A percentile compares a stretch with the other conserved stretches of the same genome.
These are phyloP conservation scores for Pseudomyrmex concolor DNA, from an alignment of 1,140 invertebrate species.

Conservation along the genomic window DNA sequence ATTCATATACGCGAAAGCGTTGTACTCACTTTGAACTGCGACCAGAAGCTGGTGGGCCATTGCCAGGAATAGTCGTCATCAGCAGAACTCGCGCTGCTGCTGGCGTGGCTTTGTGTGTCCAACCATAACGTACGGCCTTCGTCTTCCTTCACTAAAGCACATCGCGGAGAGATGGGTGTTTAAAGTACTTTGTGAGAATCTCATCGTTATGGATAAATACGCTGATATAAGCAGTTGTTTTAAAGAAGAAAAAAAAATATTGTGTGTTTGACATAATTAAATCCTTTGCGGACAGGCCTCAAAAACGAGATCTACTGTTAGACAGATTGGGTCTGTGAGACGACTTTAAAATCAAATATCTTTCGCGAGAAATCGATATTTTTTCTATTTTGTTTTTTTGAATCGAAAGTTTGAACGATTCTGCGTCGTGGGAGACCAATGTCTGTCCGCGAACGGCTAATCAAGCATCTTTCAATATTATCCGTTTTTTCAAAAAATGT, in stretches of 20 bases:
- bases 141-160: constrained; percentile 86
- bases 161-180: not conserved
- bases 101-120: constrained; percentile 90
- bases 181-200: constrained; percentile 9
- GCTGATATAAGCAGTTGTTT: not conserved
- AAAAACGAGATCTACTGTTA: no score
- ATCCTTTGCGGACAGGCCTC: no score
- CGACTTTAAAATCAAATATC: no score
- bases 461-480: not conserved
- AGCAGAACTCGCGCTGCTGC: constrained; percentile 86
- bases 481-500: constrained; percentile 5
- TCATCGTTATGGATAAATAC: constrained; percentile 6
- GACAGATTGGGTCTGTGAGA: no score
- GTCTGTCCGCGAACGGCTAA: no score
- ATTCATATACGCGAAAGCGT: constrained; percentile 21
- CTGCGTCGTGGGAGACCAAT: no score
- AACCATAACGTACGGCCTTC: constrained; percentile 90
- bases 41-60: constrained; percentile 93
- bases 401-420: no score
- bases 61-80: constrained; percentile 87
- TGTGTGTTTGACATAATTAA: no score
- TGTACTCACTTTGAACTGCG: constrained; percentile 89
- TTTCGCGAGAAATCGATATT: no score
- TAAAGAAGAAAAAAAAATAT: not conserved
- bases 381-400: no score